phyloP scores from a whole-genome alignment of 92 coral and sea anemone genomes.

The Umimayanthus chanpuru region DNA sequence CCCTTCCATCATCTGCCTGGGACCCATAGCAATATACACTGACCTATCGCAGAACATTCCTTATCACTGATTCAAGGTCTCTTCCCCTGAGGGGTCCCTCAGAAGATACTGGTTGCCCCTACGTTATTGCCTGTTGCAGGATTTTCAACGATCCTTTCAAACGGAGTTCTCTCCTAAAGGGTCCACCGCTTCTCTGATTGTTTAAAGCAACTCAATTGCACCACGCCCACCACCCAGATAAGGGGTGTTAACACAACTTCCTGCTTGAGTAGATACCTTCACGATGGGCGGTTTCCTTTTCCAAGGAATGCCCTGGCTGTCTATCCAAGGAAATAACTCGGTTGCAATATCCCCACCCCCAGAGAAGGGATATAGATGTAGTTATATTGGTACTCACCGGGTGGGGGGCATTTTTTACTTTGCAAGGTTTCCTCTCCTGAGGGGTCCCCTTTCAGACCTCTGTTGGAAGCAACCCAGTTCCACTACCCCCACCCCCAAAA shows the following conservation, averaged over 20 bases:
- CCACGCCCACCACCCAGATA: background rate
- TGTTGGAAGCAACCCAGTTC: conserved; percentile 34
- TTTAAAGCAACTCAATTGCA: conserved; percentile 24
- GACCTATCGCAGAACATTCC: too few relatives aligned
- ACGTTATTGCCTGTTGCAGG: background rate
- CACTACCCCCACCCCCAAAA: background rate
- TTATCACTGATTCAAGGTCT: too few relatives aligned
- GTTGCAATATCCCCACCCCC: background rate
- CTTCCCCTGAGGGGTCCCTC: too few relatives aligned
- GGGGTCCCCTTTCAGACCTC: background rate
- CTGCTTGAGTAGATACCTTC: conserved; percentile 25
- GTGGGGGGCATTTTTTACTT: conserved; percentile 33
- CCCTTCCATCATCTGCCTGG: too few relatives aligned
- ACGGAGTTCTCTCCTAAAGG: background rate
- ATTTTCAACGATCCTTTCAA: conserved; percentile 9
- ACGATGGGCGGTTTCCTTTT: background rate
- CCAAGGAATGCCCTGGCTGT: background rate
- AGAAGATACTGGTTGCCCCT: background rate
- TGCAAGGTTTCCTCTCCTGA: background rate
- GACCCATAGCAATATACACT: too few relatives aligned
- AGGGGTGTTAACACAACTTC: background rate
- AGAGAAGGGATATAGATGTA: background rate
- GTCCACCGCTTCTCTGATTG: background rate
- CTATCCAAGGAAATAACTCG: background rate
- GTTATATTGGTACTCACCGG: background rate